phyloP scores from a whole-genome alignment of 2,888 invertebrate species.

The Pseudococcus jackbeardsleyi region DNA sequence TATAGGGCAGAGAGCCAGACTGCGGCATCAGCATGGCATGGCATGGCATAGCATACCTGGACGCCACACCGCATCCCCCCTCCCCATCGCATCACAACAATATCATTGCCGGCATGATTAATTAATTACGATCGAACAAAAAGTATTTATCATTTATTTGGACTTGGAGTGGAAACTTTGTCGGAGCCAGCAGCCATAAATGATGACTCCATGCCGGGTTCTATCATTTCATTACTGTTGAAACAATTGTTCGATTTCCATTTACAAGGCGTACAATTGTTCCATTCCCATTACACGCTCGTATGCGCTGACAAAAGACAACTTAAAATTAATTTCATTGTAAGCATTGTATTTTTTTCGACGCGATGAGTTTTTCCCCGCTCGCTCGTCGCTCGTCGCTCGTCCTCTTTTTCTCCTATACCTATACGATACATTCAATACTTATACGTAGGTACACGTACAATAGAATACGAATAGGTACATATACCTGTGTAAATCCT shows the following conservation, averaged over 20 bases:
- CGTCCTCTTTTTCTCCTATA: neutral
- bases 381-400: neutral
- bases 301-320: constrained; percentile 61
- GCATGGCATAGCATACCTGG: neutral
- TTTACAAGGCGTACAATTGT: constrained; percentile 59
- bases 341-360: constrained; percentile 26
- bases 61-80: neutral
- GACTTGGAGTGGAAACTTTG: constrained; percentile 61
- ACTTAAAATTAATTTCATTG: constrained; percentile 64
- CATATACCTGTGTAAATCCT: too few species aligned
- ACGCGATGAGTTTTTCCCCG: constrained; percentile 1
- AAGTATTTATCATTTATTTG: constrained; percentile 64
- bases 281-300: constrained; percentile 63
- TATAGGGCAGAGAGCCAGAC: neutral
- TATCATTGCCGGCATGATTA: constrained; percentile 58
- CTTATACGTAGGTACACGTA: neutral
- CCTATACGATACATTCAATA: too few species aligned
- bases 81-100: neutral
- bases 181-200: constrained; percentile 64
- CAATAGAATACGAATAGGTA: too few species aligned
- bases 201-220: constrained; percentile 63
- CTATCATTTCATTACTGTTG: constrained; percentile 64
- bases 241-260: constrained; percentile 64
- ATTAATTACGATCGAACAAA: constrained; percentile 61
- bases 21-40: neutral